These are phyloP conservation scores for Trachurus trachurus DNA, from an alignment of 2,797 vertebrate species.

Conservation along the genomic window DNA sequence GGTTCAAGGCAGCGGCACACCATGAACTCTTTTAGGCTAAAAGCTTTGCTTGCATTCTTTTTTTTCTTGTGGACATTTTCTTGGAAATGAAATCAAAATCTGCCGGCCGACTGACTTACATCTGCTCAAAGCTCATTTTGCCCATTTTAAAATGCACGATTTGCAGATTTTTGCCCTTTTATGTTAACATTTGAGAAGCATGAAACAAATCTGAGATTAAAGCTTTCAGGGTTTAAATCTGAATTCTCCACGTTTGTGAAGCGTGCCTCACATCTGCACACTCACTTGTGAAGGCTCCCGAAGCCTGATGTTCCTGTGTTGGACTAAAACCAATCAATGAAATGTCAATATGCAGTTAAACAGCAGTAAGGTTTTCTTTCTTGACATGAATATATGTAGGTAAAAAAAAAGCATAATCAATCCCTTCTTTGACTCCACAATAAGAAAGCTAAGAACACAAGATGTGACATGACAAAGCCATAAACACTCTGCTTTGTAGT, in stretches of 20 bases:
- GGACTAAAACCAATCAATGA: conserved; percentile 58
- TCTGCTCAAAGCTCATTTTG: conserved; percentile 52
- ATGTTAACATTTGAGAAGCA: conserved; percentile 60
- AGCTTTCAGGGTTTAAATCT: conserved; percentile 68
- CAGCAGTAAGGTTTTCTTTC: conserved; percentile 23
- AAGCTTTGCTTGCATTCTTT: conserved; percentile 39
- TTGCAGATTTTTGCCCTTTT: conserved; percentile 51
- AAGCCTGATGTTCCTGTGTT: conserved; percentile 34
- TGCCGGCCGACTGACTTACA: conserved; percentile 30
- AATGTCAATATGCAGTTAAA: conserved; percentile 57
- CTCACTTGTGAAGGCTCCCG: conserved; percentile 27
- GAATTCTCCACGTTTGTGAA: conserved; percentile 59
- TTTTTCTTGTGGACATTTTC: neutral
- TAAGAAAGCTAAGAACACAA: conserved; percentile 44
- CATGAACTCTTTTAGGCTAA: conserved; percentile 20
- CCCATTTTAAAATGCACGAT: conserved; percentile 44
- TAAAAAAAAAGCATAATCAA: conserved; percentile 51
- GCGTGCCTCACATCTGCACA: conserved; percentile 52
- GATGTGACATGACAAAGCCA: conserved; percentile 65
- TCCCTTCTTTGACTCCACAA: conserved; percentile 57
- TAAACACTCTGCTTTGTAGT: conserved; percentile 76
- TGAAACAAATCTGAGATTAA: conserved; percentile 70
- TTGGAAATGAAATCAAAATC: conserved; percentile 49
- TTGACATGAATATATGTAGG: conserved; percentile 50
- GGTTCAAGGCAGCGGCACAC: conserved; percentile 26